Conservation (phyloP, 2,797 vertebrate genomes). For the Aldrovandia affinis region DNA sequence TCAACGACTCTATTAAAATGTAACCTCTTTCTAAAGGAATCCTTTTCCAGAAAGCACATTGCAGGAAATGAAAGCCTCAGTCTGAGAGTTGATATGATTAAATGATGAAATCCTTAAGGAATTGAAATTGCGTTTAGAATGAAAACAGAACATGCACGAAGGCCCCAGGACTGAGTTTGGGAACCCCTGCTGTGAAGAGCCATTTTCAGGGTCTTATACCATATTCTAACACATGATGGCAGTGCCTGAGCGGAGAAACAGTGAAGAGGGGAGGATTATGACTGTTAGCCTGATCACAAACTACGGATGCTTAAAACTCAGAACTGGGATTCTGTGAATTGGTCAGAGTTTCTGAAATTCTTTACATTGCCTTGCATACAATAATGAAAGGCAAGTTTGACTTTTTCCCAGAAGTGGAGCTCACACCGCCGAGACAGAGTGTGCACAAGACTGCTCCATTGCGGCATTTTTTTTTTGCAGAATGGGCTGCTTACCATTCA, state of each 20-base stretch:
- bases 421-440: neutral
- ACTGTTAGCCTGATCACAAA: neutral
- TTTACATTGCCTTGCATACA: neutral
- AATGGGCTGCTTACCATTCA: neutral
- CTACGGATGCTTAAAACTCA: neutral
- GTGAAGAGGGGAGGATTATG: neutral
- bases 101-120: too few relatives aligned
- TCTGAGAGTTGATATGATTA: too few relatives aligned
- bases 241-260: neutral
- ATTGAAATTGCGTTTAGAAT: too few relatives aligned
- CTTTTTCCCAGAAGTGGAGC: neutral
- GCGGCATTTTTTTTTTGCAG: neutral
- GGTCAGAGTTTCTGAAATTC: neutral
- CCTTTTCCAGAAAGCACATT: too few relatives aligned
- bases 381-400: neutral
- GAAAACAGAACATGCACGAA: too few relatives aligned
- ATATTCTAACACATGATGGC: neutral
- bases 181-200: neutral
- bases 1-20: too few relatives aligned
- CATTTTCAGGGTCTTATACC: neutral
- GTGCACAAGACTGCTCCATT: neutral
- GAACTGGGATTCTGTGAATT: neutral
- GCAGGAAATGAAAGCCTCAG: too few relatives aligned
- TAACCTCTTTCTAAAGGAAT: too few relatives aligned
- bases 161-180: too few relatives aligned